phyloP scores from a whole-genome alignment of 1,140 invertebrate species.

The Drosophila subpulchrella region DNA sequence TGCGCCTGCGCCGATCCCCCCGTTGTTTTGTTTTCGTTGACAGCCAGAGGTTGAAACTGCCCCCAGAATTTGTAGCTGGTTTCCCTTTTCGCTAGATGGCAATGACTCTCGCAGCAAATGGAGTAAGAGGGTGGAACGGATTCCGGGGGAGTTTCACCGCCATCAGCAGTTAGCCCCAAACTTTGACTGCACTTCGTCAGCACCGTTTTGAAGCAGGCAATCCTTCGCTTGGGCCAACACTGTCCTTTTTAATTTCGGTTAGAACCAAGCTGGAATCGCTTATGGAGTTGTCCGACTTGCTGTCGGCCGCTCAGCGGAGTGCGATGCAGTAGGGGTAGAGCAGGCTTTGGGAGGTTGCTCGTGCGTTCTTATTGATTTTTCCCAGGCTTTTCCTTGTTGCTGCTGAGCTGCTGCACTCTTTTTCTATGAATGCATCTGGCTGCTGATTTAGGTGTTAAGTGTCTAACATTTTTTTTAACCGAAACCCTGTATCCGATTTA shows the following conservation, averaged over 20 bases:
- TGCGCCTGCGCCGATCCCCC: slow-evolving; percentile 30
- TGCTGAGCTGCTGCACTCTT: slow-evolving; percentile 21
- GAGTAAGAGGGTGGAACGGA: background rate
- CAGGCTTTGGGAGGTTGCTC: slow-evolving; percentile 26
- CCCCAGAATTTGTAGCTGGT: slow-evolving; percentile 33
- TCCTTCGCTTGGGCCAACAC: background rate
- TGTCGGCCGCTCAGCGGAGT: background rate
- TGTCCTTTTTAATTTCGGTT: background rate
- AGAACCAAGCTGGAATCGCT: slow-evolving; percentile 2
- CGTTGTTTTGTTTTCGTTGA: slow-evolving; percentile 33
- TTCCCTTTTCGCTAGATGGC: slow-evolving; percentile 48
- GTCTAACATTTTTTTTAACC: background rate
- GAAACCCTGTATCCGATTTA: background rate
- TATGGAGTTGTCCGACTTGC: slow-evolving; percentile 11
- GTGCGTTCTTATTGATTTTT: slow-evolving; percentile 77
- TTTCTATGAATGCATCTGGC: slow-evolving; percentile 1
- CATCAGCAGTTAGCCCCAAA: background rate
- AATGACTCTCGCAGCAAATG: slow-evolving; percentile 34
- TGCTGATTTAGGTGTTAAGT: too few species aligned
- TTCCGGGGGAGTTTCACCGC: background rate
- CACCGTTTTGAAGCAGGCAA: background rate
- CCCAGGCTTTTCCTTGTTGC: slow-evolving; percentile 37
- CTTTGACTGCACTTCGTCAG: slow-evolving; percentile 33
- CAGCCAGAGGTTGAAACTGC: slow-evolving; percentile 13
- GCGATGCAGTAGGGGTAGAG: slow-evolving; percentile 9